These are phyloP conservation scores for Aptenodytes forsteri DNA, from an alignment of 2,113 vertebrate species.

Conservation along the genomic window DNA sequence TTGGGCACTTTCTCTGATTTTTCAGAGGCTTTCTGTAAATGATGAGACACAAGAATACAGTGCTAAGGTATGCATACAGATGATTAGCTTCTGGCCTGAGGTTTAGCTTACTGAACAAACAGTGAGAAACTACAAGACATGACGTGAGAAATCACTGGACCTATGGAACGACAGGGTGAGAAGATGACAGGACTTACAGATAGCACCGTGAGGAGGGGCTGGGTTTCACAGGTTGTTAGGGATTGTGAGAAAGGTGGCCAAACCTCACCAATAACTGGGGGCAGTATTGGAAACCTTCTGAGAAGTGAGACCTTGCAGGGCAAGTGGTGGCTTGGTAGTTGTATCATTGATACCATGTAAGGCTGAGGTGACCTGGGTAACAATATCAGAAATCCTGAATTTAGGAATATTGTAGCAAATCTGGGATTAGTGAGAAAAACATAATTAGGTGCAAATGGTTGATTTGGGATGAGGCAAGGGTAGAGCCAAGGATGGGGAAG, in stretches of 20 bases:
- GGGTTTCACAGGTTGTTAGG: not conserved
- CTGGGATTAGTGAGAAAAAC: not conserved
- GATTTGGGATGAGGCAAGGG: not conserved
- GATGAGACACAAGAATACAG: not conserved
- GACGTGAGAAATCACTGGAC: fast-evolving
- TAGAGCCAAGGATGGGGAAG: not conserved
- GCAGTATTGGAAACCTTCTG: not conserved
- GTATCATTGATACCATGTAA: not conserved
- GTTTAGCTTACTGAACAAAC: not conserved
- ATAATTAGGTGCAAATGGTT: not conserved
- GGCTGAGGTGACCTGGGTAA: not conserved
- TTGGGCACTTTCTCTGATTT: not conserved
- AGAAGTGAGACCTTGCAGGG: not conserved
- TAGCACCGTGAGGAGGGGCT: not conserved
- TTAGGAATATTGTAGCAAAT: not conserved
- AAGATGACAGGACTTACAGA: fast-evolving
- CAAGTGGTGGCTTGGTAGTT: not conserved
- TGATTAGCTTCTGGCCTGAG: not conserved
- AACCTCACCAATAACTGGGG: not conserved
- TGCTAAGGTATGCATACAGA: not conserved
- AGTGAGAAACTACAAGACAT: not conserved
- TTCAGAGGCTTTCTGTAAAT: not conserved
- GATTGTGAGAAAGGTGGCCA: not conserved
- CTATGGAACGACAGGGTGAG: not conserved
- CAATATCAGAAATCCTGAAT: not conserved